These are phyloP conservation scores for Caenorhabditis inopinata DNA, from an alignment of 1,140 invertebrate species.

Conservation along the genomic window DNA sequence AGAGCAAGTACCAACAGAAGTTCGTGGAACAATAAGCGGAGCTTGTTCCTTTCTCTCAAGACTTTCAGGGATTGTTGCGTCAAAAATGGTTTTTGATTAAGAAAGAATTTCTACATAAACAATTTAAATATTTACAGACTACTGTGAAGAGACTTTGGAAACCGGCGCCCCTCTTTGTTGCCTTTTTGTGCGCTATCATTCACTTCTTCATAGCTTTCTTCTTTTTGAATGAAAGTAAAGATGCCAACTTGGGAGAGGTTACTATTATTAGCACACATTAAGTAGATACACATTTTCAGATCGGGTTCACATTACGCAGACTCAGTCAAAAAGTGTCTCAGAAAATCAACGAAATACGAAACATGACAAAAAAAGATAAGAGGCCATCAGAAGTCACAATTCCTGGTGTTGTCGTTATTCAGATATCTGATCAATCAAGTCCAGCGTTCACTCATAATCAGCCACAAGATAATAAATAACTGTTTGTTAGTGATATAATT, in stretches of 20 bases:
- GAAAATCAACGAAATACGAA: neutral
- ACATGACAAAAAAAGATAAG: slow-evolving; percentile 14
- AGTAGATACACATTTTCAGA: neutral
- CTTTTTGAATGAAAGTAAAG: slow-evolving; percentile 19
- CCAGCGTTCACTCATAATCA: neutral
- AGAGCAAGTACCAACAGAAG: neutral
- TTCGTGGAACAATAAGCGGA: neutral
- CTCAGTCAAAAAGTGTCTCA: neutral
- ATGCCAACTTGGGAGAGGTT: neutral
- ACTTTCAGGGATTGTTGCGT: neutral
- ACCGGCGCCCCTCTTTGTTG: neutral
- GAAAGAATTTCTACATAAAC: neutral
- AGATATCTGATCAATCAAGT: neutral
- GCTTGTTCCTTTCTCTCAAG: slow-evolving; percentile 1
- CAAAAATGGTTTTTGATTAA: slow-evolving; percentile 14
- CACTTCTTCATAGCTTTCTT: slow-evolving; percentile 9
- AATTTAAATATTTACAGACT: neutral
- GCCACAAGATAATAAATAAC: no score
- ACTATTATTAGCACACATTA: no score
- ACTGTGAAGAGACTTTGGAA: slow-evolving; percentile 1
- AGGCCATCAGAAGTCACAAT: neutral
- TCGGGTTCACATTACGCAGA: neutral
- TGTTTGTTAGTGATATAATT: no score
- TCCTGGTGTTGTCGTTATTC: neutral
- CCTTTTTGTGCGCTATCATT: neutral